Evolutionary conservation across 1,140 invertebrate species (phyloP).

Genomic region (Lethocerus indicus): DNA sequence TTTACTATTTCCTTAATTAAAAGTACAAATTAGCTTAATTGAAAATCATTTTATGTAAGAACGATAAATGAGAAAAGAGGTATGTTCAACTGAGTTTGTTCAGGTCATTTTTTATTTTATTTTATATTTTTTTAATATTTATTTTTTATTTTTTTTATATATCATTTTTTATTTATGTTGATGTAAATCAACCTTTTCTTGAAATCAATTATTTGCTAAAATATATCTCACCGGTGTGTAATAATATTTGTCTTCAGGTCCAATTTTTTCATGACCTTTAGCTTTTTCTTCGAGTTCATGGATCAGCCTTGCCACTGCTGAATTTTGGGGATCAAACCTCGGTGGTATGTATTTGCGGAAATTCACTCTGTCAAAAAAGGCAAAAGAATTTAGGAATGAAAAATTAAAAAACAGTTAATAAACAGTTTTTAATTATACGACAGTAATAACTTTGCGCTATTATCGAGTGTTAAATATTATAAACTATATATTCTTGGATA

Average conservation of each 20-base stretch:
- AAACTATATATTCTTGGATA: too few species aligned
- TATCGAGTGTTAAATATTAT: too few species aligned
- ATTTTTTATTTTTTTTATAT: too few species aligned
- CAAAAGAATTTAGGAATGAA: neutral
- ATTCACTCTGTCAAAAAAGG: conserved; percentile 17
- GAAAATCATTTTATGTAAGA: too few species aligned
- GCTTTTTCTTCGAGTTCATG: conserved; percentile 18
- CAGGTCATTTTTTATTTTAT: too few species aligned
- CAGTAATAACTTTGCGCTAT: too few species aligned
- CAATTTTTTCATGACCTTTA: conserved; percentile 12
- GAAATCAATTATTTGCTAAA: neutral
- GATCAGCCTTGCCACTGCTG: conserved; percentile 19
- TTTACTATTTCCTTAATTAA: too few species aligned
- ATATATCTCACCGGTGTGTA: conserved; percentile 17
- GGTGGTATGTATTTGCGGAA: conserved; percentile 21
- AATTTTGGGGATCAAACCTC: conserved; percentile 20
- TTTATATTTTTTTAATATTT: too few species aligned
- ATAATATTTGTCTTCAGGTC: conserved; percentile 16
- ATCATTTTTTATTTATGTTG: neutral
- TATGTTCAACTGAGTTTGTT: too few species aligned
- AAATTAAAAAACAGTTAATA: neutral
- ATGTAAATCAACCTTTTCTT: neutral
- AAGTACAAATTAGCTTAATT: too few species aligned
- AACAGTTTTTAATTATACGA: too few species aligned
- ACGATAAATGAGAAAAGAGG: too few species aligned